phyloP scores from a whole-genome alignment of 2,113 vertebrate species.

The Symphodus melops region DNA sequence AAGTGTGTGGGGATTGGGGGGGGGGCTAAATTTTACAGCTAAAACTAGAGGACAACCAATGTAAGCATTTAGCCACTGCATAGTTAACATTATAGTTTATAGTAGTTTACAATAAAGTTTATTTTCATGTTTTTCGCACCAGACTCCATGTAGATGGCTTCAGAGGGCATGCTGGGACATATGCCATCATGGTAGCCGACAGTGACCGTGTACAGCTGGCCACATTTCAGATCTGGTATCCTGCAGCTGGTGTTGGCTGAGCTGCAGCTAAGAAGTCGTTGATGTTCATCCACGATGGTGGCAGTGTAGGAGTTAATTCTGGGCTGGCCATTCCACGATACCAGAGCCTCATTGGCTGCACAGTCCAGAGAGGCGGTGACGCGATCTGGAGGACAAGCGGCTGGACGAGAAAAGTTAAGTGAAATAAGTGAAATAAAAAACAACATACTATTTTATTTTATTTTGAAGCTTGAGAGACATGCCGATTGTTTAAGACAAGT shows the following conservation, averaged over 20 bases:
- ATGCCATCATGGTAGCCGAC: slow-evolving; percentile 65
- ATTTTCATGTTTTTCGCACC: slow-evolving; percentile 71
- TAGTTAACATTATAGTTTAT: too few species aligned
- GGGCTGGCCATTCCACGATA: slow-evolving; percentile 70
- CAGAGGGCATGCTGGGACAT: slow-evolving; percentile 75
- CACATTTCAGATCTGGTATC: slow-evolving; percentile 74
- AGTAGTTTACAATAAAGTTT: too few species aligned
- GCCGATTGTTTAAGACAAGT: not conserved
- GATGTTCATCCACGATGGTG: slow-evolving; percentile 58
- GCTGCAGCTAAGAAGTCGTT: slow-evolving; percentile 77
- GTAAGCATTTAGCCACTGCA: too few species aligned
- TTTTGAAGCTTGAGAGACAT: not conserved
- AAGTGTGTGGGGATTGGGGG: too few species aligned
- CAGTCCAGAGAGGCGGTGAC: slow-evolving; percentile 75
- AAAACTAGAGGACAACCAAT: too few species aligned
- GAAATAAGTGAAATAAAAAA: not conserved
- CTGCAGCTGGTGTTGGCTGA: slow-evolving; percentile 69
- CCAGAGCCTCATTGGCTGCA: slow-evolving; percentile 68
- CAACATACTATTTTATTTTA: not conserved
- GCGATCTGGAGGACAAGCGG: slow-evolving; percentile 74
- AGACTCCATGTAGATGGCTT: slow-evolving; percentile 71
- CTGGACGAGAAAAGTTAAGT: slow-evolving; percentile 51
- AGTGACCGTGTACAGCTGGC: slow-evolving; percentile 68
- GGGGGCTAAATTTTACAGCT: too few species aligned
- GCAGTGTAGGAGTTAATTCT: slow-evolving; percentile 72